These are phyloP conservation scores for Orchestia grillus DNA, from an alignment of 1,140 invertebrate genomes.

Conservation along the genomic window DNA sequence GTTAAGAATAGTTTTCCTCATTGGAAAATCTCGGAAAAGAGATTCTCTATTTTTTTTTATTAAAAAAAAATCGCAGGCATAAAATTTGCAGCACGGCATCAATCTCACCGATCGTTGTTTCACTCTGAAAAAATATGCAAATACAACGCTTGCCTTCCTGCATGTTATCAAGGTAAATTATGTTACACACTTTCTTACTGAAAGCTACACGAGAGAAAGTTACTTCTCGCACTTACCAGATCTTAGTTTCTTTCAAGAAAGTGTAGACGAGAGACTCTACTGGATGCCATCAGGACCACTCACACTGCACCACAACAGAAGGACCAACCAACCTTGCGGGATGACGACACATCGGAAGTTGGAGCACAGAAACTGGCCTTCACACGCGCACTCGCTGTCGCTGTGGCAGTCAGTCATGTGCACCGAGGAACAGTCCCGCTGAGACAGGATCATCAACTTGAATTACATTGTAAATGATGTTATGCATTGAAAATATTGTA, in stretches of 20 bases:
- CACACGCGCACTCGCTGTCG: slow-evolving; percentile 45
- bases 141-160: not conserved
- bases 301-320: not conserved
- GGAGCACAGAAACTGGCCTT: slow-evolving; percentile 29
- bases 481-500: not conserved
- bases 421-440: slow-evolving; percentile 1
- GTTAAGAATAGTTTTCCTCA: no score
- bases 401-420: slow-evolving; percentile 44
- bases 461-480: not conserved
- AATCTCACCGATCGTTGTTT: not conserved
- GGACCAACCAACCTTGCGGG: slow-evolving; percentile 1
- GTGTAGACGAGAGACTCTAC: not conserved
- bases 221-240: no score
- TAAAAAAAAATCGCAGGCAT: not conserved
- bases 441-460: not conserved
- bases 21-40: no score
- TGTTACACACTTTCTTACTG: no score
- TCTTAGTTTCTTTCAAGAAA: no score
- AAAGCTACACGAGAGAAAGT: no score
- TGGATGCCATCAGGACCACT: not conserved
- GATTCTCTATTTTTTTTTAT: no score
- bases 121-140: not conserved
- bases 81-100: not conserved
- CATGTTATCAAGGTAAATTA: not conserved
- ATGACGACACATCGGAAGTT: slow-evolving; percentile 10